phyloP scores from a whole-genome alignment of 2,797 vertebrate genomes.

The Trachurus trachurus region DNA sequence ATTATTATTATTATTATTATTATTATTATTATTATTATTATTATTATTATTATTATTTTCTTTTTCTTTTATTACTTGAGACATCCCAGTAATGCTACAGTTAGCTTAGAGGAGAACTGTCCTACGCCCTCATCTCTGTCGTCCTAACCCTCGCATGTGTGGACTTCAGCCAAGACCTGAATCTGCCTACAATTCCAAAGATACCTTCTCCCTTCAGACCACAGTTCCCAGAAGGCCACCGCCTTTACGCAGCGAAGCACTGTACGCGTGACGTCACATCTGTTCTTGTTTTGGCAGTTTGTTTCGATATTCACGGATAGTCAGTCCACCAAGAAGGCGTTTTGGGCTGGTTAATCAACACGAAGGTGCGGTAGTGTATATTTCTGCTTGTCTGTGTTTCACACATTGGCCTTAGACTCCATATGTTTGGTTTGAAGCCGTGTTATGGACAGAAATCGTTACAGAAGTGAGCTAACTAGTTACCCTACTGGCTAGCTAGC shows the following conservation, averaged over 20 bases:
- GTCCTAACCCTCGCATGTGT: not conserved
- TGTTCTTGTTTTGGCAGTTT: constrained; percentile 86
- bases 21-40: not conserved
- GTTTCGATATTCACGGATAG: constrained; percentile 81
- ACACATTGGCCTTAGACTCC: not conserved
- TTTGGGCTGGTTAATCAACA: constrained; percentile 26
- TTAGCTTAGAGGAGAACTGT: not conserved
- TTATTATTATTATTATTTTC: too few relatives aligned
- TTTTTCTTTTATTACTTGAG: not conserved
- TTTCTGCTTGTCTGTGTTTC: not conserved
- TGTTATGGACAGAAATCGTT: constrained; percentile 34
- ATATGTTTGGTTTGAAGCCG: not conserved
- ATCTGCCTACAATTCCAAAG: not conserved
- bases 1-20: not conserved
- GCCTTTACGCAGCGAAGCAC: not conserved
- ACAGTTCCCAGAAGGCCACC: constrained; percentile 63
- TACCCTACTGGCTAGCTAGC: constrained; percentile 63
- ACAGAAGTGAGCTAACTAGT: constrained; percentile 68
- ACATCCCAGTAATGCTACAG: too few relatives aligned
- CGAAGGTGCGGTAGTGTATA: constrained; percentile 55
- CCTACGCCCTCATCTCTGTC: not conserved
- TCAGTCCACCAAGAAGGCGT: constrained; percentile 57
- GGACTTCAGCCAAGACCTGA: not conserved
- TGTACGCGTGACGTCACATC: constrained; percentile 58
- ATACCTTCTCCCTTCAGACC: not conserved